A percentile compares a stretch with the other conserved stretches of the same genome.
Evolutionary conservation across 2,888 invertebrate genomes (phyloP).

Genomic region (Notodonta dromedarius): DNA sequence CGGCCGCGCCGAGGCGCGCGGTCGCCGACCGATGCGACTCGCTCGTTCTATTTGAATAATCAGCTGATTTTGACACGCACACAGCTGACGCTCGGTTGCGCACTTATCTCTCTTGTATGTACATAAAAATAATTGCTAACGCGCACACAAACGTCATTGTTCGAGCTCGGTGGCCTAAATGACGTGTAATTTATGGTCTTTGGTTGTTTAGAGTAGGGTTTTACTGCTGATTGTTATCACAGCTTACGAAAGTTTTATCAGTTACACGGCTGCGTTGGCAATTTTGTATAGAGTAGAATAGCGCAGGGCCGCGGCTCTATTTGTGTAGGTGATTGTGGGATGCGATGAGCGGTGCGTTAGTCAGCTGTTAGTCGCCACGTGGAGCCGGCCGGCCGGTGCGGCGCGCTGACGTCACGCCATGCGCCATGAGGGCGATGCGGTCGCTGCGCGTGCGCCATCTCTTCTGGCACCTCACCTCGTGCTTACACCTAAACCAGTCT

Average conservation of each 20-base stretch:
- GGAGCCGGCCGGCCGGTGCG: constrained; percentile 51
- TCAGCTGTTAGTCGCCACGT: constrained; percentile 71
- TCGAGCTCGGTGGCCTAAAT: constrained; percentile 45
- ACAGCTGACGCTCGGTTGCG: constrained; percentile 79
- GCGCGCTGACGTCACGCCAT: constrained; percentile 59
- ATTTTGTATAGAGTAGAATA: background rate
- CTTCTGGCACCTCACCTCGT: constrained; percentile 47
- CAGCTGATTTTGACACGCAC: constrained; percentile 85
- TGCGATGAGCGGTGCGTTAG: constrained; percentile 19
- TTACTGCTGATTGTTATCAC: constrained; percentile 6
- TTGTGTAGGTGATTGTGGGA: constrained; percentile 10
- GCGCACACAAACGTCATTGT: constrained; percentile 49
- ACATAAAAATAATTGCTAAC: constrained; percentile 49
- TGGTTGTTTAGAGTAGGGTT: constrained; percentile 25
- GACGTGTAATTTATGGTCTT: constrained; percentile 43
- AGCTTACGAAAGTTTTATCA: constrained; percentile 11
- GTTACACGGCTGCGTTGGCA: constrained; percentile 4
- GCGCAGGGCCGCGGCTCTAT: background rate
- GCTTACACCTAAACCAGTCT: constrained; percentile 67
- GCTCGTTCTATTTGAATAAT: constrained; percentile 83
- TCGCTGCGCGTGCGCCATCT: constrained; percentile 41
- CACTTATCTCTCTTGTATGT: constrained; percentile 64
- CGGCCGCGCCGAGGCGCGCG: constrained; percentile 49
- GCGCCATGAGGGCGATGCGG: constrained; percentile 29
- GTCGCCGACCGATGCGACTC: constrained; percentile 73